Evolutionary conservation across 2,888 invertebrate species (phyloP).

Genomic region (Dichetophora obliterata): DNA sequence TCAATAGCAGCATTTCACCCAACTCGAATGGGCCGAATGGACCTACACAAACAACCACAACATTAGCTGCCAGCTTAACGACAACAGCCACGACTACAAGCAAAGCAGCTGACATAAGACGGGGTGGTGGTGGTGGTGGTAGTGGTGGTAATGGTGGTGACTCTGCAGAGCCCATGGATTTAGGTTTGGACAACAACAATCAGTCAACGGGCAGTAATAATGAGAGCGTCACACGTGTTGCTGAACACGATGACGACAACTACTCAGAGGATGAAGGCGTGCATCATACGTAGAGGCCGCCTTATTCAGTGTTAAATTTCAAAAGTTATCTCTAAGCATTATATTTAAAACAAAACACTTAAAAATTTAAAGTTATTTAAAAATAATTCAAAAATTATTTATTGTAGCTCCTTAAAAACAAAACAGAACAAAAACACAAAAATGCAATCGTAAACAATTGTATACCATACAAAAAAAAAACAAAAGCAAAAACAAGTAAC

Average conservation of each 20-base stretch:
- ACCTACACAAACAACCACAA: neutral
- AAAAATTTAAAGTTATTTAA: neutral
- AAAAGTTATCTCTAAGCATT: neutral
- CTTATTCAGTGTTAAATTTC: neutral
- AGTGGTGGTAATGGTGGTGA: constrained; percentile 50
- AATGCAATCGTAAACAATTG: constrained; percentile 51
- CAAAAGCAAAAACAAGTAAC: constrained; percentile 55
- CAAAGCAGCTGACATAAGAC: constrained; percentile 33
- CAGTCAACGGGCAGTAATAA: constrained; percentile 58
- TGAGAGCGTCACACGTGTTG: constrained; percentile 63
- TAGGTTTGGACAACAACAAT: constrained; percentile 65
- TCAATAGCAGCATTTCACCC: constrained; percentile 46
- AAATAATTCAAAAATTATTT: constrained; percentile 18
- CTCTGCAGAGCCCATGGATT: constrained; percentile 68
- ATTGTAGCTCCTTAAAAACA: neutral
- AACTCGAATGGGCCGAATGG: constrained; percentile 6
- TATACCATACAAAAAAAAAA: constrained; percentile 55
- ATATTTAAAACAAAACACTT: neutral
- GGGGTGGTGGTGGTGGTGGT: neutral
- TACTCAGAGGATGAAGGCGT: constrained; percentile 69
- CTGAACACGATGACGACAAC: constrained; percentile 59
- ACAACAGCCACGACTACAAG: constrained; percentile 27
- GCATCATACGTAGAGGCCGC: constrained; percentile 63
- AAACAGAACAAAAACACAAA: neutral
- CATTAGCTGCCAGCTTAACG: constrained; percentile 42